Evolutionary conservation across 92 coral and sea anemone genomes (phyloP), one percentile per base, ranked within the genome.

Genomic region (Siderastrea radians): DNA sequence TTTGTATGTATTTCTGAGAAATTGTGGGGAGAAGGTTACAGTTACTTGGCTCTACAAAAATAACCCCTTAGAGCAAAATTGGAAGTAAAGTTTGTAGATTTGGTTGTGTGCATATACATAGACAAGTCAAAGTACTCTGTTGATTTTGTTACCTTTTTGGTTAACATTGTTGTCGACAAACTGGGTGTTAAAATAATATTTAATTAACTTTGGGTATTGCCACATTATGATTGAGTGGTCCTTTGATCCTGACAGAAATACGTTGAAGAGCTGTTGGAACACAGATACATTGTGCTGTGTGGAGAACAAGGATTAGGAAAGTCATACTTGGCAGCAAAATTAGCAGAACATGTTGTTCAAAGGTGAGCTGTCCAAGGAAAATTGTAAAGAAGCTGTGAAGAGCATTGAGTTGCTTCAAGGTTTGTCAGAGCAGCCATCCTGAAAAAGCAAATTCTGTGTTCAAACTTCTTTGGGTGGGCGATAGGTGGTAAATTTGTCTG

Each of bases 271-370:
- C 78, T 95, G 55, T 91, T 95, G 68, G 96, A 95, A 52, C 90
- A 95, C 74, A 94, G 96, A 68, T 87, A 83, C 77, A 91, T 95
- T 65, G 80, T 95, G 8, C 86, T 95, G 86, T 95, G 98, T 77
- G 98, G 98, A 60, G 83, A 90, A 45, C 87, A 61, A 8, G 93
- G 96, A 6, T 86, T 95, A 14, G 98, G 98, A 75, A 95, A 95
- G 89, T 88, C 98, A 2, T 91, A 90, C 87, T 74, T 95, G 73
- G 98, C 98, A 0, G 72, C 92, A 5, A 88, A 90, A 66, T 92
- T 95, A 52, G 98, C 98, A 1, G 98, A 95, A 81, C 98, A 95
- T 58, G 63, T 95, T 53, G 98, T 90, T 12, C 93, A 95, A 87
- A 91, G 96, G 98, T 91, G 55, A 74, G 92, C 49, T 26, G 38